Conservation (phyloP, 35 echinoderm and acorn worm genomes). For the Holothuria glaberrima region DNA sequence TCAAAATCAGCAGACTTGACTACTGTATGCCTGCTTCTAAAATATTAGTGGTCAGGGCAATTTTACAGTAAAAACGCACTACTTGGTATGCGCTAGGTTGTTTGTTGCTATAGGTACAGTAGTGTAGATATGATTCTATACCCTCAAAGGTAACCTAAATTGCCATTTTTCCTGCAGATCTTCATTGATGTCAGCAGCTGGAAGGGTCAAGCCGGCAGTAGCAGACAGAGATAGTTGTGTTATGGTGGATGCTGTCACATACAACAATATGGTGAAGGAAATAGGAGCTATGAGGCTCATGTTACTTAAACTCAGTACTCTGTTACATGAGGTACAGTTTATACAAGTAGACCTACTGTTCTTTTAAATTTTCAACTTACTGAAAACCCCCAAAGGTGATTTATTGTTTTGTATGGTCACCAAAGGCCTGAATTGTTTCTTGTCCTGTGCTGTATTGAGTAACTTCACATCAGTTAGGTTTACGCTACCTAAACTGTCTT, state of each 20-base stretch:
- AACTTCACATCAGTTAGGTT: too few relatives aligned
- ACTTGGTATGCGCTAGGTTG: background rate
- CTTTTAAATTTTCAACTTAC: too few relatives aligned
- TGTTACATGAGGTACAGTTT: conserved; percentile 28
- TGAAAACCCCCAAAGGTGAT: too few relatives aligned
- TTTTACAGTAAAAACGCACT: too few relatives aligned
- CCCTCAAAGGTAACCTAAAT: too few relatives aligned
- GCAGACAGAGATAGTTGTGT: conserved; percentile 10
- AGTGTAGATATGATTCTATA: background rate
- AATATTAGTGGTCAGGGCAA: background rate
- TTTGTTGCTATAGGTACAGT: background rate
- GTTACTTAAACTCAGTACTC: conserved; percentile 31
- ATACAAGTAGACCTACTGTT: too few relatives aligned
- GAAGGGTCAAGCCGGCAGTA: background rate
- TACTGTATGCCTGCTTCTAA: too few relatives aligned
- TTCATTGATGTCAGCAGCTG: background rate
- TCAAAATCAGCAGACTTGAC: too few relatives aligned
- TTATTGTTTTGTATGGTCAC: too few relatives aligned
- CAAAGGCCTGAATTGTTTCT: too few relatives aligned
- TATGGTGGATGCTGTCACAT: conserved; percentile 28
- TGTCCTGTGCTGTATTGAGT: too few relatives aligned
- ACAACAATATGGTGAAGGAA: conserved; percentile 51
- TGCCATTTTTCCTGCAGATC: background rate
- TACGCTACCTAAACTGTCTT: too few relatives aligned
- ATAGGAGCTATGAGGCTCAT: conserved; percentile 29